Evolutionary conservation across 2,797 vertebrate genomes (phyloP).

Genomic region (Hydrophis major): DNA sequence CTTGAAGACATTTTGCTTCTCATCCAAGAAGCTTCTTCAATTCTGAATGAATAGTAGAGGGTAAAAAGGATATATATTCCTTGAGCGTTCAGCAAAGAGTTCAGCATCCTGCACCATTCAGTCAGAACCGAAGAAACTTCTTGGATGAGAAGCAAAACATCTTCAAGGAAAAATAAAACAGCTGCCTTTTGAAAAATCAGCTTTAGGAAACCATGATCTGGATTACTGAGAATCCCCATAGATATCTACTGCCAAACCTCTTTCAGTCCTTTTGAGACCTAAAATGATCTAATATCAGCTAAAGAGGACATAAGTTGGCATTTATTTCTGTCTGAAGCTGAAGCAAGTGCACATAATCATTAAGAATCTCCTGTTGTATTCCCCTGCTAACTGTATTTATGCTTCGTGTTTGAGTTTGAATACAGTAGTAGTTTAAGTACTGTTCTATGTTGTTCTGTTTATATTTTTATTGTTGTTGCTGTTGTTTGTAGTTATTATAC

Average conservation of each 20-base stretch:
- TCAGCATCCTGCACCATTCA: neutral
- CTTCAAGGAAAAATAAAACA: neutral
- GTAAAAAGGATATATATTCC: neutral
- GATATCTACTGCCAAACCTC: neutral
- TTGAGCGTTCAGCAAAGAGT: neutral
- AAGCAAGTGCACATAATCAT: neutral
- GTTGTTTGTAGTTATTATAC: too few relatives aligned
- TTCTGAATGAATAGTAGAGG: neutral
- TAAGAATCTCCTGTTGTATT: neutral
- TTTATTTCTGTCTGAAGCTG: conserved; percentile 4
- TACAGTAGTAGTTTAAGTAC: neutral
- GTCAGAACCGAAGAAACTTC: neutral
- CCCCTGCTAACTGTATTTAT: neutral
- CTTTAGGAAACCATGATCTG: neutral
- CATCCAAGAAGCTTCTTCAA: neutral
- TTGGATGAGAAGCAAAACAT: neutral
- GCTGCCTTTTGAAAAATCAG: neutral
- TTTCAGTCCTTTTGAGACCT: neutral
- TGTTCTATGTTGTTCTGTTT: neutral
- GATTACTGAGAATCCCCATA: too few relatives aligned
- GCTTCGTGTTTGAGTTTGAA: neutral
- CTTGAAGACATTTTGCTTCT: neutral
- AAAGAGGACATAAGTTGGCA: neutral
- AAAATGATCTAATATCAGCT: neutral
- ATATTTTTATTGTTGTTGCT: neutral